Evolutionary conservation across 1,140 invertebrate species (phyloP).

Genomic region (Cydia pomonella): DNA sequence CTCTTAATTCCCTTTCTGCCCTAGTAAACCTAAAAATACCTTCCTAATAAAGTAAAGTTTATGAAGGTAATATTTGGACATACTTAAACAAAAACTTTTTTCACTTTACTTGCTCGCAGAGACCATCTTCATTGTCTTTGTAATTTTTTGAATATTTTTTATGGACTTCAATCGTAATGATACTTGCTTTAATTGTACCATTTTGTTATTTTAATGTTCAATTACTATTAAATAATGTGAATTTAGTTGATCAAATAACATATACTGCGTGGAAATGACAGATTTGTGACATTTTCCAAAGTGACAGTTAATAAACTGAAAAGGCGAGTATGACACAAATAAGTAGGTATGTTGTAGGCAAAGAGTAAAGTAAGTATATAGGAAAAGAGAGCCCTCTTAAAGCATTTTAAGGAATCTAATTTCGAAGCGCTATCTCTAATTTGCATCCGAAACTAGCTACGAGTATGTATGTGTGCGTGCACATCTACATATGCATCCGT

Average conservation of each 20-base stretch:
- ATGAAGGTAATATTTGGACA: not conserved
- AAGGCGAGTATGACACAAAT: too few relatives aligned
- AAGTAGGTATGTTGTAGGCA: too few relatives aligned
- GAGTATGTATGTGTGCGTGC: too few relatives aligned
- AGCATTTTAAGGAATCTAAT: too few relatives aligned
- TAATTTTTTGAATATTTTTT: constrained; percentile 99
- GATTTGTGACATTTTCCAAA: not conserved
- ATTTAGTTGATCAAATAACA: not conserved
- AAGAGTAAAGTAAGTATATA: too few relatives aligned
- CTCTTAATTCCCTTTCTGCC: constrained; percentile 96
- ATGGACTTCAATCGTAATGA: constrained; percentile 98
- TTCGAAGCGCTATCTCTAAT: too few relatives aligned
- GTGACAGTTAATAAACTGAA: too few relatives aligned
- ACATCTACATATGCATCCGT: too few relatives aligned
- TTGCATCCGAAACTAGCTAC: too few relatives aligned
- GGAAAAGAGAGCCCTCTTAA: too few relatives aligned
- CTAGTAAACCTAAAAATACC: constrained; percentile 85
- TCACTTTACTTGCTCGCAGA: constrained; percentile 88
- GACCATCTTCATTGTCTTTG: constrained; percentile 99
- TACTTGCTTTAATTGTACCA: constrained; percentile 98
- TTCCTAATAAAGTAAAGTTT: not conserved
- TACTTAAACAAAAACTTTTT: not conserved
- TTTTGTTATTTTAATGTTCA: constrained; percentile 64
- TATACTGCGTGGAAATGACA: not conserved
- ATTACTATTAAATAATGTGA: not conserved